Percentiles rank a stretch among this genome's conserved stretches.
These are phyloP conservation scores for Apostichopus californicus DNA, from an alignment of 35 echinoderm and acorn worm genomes.

Conservation along the genomic window DNA sequence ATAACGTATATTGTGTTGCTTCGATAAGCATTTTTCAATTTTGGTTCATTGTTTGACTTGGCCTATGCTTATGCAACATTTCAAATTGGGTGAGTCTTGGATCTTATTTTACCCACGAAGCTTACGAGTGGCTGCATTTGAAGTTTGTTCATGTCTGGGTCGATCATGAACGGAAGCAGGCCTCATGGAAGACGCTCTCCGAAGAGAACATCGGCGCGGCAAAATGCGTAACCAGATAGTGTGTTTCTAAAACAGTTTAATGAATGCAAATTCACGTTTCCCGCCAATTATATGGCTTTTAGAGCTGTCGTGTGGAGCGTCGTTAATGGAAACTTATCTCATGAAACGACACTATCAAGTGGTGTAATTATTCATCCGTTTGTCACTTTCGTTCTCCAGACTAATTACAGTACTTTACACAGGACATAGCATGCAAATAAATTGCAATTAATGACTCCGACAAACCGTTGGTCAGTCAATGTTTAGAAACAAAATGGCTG, in stretches of 20 bases:
- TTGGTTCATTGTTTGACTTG: neutral
- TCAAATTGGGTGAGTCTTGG: neutral
- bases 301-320: neutral
- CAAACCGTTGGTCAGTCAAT: neutral
- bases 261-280: constrained; percentile 22
- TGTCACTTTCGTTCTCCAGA: neutral
- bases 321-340: neutral
- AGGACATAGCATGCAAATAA: neutral
- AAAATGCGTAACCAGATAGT: constrained; percentile 10
- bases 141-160: neutral
- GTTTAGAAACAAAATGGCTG: no score
- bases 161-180: neutral
- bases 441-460: neutral
- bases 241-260: neutral
- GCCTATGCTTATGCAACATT: neutral
- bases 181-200: neutral
- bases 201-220: neutral
- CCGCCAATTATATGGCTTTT: constrained; percentile 8
- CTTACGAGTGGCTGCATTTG: neutral
- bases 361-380: constrained; percentile 3
- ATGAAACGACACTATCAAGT: neutral
- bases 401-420: neutral
- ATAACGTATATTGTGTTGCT: no score
- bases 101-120: neutral
- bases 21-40: no score